Base-by-base conservation (phyloP, 2,888 invertebrate species). In the Escarpia spicata region DNA sequence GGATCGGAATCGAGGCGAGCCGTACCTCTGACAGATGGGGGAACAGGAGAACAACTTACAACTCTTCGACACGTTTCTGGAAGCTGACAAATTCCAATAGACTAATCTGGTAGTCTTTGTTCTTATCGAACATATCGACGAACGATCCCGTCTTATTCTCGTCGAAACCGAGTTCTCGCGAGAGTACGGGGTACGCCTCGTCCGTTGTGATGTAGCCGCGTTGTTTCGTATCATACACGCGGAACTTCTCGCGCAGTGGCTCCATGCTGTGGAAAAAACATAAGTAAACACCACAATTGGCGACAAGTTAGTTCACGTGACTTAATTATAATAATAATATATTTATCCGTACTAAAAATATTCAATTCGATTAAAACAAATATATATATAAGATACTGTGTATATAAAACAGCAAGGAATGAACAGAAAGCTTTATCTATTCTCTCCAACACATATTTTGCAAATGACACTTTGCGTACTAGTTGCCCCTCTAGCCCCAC, bases 131-230 rank as follows among this genome's bases (percentile, higher is more conserved):
- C 93, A 91, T 89, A 52, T 94, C 93, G 44, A 94, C 91, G n/a
- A 94, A 45, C 4, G 92, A 90, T 43, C 94, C 94, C 43, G 94
- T 94, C 90, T 94, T 94, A 92, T 93, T 92, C 93, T 91, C 90
- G 90, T 94, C 94, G 75, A 94, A 94, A 6, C 93, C 93, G 10
- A 94, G 93, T 52, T 94, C 94, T 52, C 43, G 31, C 37, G 89
- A 19, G 19, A 94, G 93, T 43, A 94, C 91, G 10, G 94, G 93
- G n/a, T 92, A 92, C 3, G 94, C 94, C 58, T 94, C 94, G 37
- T 94, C 94, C 12, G 94, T 92, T 19, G 93, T 94, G 58, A 94
- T 93, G 93, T 94, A 94, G n/a, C 94, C 94, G 26, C 92, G 91
- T 3, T 91, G 90, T 60, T 93, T 93, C 89, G 45, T 91, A 92